Base-by-base conservation (phyloP, 2,113 vertebrate genomes). In the Aplodontia rufa region DNA sequence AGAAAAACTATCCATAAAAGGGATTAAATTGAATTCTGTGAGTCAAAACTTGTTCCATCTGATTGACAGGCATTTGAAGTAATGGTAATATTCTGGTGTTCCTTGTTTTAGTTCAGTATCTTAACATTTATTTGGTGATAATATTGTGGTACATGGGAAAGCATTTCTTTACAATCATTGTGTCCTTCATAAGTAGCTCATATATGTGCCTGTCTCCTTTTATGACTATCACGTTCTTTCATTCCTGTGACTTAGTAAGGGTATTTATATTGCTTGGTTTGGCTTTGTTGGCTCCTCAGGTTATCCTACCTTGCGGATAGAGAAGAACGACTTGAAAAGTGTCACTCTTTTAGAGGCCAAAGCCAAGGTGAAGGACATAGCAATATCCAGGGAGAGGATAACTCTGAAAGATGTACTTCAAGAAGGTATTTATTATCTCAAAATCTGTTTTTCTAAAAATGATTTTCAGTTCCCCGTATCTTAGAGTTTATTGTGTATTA, bases 261-360 rank as follows among this genome's bases (percentile, higher is more conserved):
- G 97, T 99, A 98, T 99, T 99, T 98, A 99, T 98, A 98, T 98
- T 97, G 97, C 98, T 97, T 99, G 98, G 98, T 98, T 98, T 99
- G 98, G 98, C 97, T 98, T 97, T 99, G 98, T 98, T 98, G 98
- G 98, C 98, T 97, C 98, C 97, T 97, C 98, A 99, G 99, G 99
- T 98, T 99, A 99, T 94, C 99, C 99, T 82, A 99, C 99, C 0
- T 98, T 99, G 78, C 98, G 99, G 93, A 99, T 99, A 95, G 99
- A 99, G 99, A 99, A 99, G 99, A 99, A 99, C 79, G 99, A 99
- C 98, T 98, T 99, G 91, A 99, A 98, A 98, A 99, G 99, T 88
- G 99, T 99, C 90, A 99, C 99, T 30, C 98, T 99, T 8, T 97
- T 99, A 97, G 99, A 99, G 97, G 99, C 99, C 94, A 99, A 99